phyloP scores from a whole-genome alignment of 2,888 invertebrate genomes.

The Chrysotoxum bicinctum region DNA sequence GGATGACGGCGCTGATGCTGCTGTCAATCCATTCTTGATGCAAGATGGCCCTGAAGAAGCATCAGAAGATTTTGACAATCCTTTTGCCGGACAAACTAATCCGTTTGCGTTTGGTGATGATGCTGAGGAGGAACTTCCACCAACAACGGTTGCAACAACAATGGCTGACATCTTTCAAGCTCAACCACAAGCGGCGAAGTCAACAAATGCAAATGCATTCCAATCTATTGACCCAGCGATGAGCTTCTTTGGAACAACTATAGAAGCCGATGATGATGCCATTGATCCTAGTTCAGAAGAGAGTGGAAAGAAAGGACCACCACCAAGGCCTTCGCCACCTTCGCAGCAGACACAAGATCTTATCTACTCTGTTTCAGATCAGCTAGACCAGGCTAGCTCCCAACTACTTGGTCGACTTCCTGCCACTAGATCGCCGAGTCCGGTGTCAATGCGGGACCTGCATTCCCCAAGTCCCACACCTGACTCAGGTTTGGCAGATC shows the following conservation, averaged over 20 bases:
- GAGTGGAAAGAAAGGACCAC: conserved; percentile 76
- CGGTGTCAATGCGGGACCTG: conserved; percentile 90
- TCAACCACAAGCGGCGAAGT: conserved; percentile 24
- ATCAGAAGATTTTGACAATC: conserved; percentile 86
- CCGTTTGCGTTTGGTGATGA: conserved; percentile 86
- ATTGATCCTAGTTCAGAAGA: conserved; percentile 77
- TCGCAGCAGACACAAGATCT: conserved; percentile 92
- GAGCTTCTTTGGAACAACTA: conserved; percentile 82
- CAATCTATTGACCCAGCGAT: conserved; percentile 79
- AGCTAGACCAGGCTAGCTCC: conserved; percentile 93
- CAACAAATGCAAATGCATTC: conserved; percentile 49
- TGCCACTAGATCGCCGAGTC: conserved; percentile 93
- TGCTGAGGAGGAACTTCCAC: conserved; percentile 74
- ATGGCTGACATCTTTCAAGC: conserved; percentile 67
- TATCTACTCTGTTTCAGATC: conserved; percentile 92
- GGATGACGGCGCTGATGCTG: conserved; percentile 80
- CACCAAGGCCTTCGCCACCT: conserved; percentile 84
- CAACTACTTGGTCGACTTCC: conserved; percentile 91
- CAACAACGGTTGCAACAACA: conserved; percentile 61
- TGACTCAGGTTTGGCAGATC: conserved; percentile 85
- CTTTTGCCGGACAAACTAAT: conserved; percentile 84
- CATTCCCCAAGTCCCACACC: conserved; percentile 94
- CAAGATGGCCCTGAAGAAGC: conserved; percentile 78
- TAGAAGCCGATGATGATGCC: conserved; percentile 80
- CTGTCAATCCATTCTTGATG: conserved; percentile 87